Base-by-base conservation (phyloP, 2,797 vertebrate species). In the Nyctibius grandis region DNA sequence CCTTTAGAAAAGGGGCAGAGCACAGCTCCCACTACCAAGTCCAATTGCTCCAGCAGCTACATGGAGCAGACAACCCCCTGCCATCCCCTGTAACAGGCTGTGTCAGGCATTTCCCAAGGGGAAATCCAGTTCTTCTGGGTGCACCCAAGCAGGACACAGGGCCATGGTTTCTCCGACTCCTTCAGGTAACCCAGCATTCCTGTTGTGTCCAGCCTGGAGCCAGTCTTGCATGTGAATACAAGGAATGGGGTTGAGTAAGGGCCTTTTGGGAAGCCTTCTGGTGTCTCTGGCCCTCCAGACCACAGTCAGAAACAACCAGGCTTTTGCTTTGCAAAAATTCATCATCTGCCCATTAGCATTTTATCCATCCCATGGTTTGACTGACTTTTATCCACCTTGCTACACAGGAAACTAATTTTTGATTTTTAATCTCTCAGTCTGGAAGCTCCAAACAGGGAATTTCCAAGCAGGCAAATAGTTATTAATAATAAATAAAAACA, bases 401-500 rank as follows among this genome's bases (percentile, higher is more conserved):
- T 65, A 47, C 34, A 59, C 4, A 69, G 54, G 34, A 87, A 91
- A 73, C 11, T 5, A 5, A 34, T 74, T 88, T 83, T 75, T 83
- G 4, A 79, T 70, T 91, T 96, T 90, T 74, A 74, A 81, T 93
- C 21, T 16, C 44, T 88, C 57, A 72, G 59, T 89, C 48, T 81
- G 36, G 83, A 82, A 92, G 84, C 19, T 60, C 70, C 59, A 93
- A 87, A 73, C 31, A 86, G 50, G n/a, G 77, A 91, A 88, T 53
- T 77, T 93, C 51, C 73, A 79, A 84, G 20, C 23, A 90, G 48
- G 44, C 40, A 95, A 93, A 48, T 22, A 19, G 28, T 64, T 90
- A 91, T 96, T 82, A 96, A 95, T 97, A 95, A 97, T 89, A 91
- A 94, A 92, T 88, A 88, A 92, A 96, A 94, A 22, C 74, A 86